Evolutionary conservation across 2,888 invertebrate genomes (phyloP).

Genomic region (Cheilosia urbana): DNA sequence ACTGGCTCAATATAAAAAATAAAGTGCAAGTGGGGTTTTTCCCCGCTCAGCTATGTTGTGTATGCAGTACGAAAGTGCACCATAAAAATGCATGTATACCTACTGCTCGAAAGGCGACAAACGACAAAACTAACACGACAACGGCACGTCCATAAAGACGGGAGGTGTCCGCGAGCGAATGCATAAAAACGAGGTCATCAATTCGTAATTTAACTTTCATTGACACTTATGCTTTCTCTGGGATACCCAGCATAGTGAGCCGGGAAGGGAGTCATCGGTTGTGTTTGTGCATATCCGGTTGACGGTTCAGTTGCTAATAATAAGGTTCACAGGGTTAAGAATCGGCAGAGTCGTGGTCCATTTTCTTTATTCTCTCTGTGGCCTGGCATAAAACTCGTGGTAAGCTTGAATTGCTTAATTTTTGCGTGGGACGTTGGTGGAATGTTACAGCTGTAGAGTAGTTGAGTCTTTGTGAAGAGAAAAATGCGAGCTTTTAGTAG

Average conservation of each 20-base stretch:
- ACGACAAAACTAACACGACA: constrained; percentile 51
- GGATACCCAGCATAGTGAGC: neutral
- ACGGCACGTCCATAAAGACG: constrained; percentile 29
- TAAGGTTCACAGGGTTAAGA: constrained; percentile 24
- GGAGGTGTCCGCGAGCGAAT: constrained; percentile 43
- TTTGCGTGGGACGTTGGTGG: neutral
- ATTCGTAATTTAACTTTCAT: constrained; percentile 42
- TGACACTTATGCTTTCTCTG: constrained; percentile 46
- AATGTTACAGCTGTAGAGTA: too few relatives aligned
- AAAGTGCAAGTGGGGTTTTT: constrained; percentile 22
- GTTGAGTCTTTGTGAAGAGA: too few relatives aligned
- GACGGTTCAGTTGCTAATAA: constrained; percentile 8
- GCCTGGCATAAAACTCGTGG: neutral
- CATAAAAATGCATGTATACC: constrained; percentile 57
- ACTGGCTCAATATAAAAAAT: constrained; percentile 18
- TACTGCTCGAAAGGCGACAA: constrained; percentile 49
- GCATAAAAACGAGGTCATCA: constrained; percentile 35
- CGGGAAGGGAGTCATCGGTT: neutral
- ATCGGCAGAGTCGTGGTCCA: neutral
- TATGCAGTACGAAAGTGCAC: constrained; percentile 28
- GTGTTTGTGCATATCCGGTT: constrained; percentile 5
- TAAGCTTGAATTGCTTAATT: neutral
- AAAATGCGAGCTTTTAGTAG: too few relatives aligned
- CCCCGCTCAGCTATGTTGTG: neutral
- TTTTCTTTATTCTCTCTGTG: neutral